Evolutionary conservation across 2,113 vertebrate genomes (phyloP), one percentile per base, ranked within the genome.

Genomic region (Empidonax alnorum): DNA sequence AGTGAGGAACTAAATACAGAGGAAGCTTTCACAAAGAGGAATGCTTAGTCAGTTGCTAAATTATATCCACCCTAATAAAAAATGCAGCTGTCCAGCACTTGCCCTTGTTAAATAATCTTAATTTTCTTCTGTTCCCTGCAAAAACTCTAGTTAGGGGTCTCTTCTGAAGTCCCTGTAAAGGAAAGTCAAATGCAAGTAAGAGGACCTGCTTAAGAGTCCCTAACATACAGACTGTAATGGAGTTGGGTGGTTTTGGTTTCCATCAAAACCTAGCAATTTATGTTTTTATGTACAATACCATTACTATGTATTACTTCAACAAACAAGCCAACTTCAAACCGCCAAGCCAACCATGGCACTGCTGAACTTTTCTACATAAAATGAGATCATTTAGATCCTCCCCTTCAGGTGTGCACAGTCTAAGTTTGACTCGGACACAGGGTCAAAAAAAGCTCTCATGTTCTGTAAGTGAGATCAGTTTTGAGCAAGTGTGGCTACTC

Each of bases 371-470:
- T 19, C 35, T 63, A 4, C 0, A 0, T 4, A 18, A 25, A 66
- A 41, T 6, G 21, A 58, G 20, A 16, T 71, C 17, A 27, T 46
- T 71, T 30, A 50, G 21, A 35, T 12, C 3, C 33, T 52, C 7
- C 11, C 21, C 56, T 55, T 37, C 30, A 37, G 13, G 23, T 33
- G 41, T 18, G 12, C 24, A 9, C 7, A 6, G 50, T 0, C 0
- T 37, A 58, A 27, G 59, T 47, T 31, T 37, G 20, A 35, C 55
- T 63, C 3, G 0, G 27, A 62, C 27, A 69, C 55, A 68, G 15
- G 17, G 16, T 35, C 10, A 17, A 11, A 41, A 66, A 58, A 47
- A 16, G 1, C 3, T 4, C 22, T 33, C 15, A 10, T 15, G 5
- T 63, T 67, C 20, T 37, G 2, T 10, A 14, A 21, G 1, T 20